A percentile compares a stretch with the other conserved stretches of the same genome.
These are phyloP conservation scores for Metellina segmentata DNA, from an alignment of 2,888 invertebrate species.

Conservation along the genomic window DNA sequence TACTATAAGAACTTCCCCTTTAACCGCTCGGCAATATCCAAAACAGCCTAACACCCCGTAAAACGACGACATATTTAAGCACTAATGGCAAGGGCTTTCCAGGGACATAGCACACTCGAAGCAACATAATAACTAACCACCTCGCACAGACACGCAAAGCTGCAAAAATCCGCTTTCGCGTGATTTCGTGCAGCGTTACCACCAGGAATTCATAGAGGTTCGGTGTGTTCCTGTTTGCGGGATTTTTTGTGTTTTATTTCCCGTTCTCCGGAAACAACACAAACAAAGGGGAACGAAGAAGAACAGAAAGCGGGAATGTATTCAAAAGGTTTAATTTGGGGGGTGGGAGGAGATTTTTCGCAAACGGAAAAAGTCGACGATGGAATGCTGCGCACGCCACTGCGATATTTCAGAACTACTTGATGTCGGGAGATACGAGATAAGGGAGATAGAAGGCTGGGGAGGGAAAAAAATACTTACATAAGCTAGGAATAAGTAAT, in stretches of 20 bases:
- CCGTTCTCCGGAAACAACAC: not conserved
- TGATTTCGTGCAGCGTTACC: not conserved
- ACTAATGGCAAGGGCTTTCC: not conserved
- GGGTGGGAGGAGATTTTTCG: not conserved
- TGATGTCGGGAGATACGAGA: slow-evolving; percentile 35
- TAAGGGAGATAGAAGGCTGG: slow-evolving; percentile 16
- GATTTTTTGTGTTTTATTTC: not conserved
- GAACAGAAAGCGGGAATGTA: slow-evolving; percentile 13
- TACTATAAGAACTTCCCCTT: not conserved
- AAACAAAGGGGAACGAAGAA: slow-evolving; percentile 16
- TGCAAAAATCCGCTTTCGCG: not conserved
- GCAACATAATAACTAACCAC: not conserved
- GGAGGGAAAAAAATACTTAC: slow-evolving; percentile 21
- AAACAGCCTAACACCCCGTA: not conserved
- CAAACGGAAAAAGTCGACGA: slow-evolving; percentile 20
- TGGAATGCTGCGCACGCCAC: slow-evolving; percentile 55
- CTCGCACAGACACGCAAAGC: not conserved
- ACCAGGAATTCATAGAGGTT: not conserved
- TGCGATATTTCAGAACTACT: slow-evolving; percentile 27
- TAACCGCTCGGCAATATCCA: not conserved
- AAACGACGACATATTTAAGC: not conserved
- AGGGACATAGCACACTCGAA: not conserved
- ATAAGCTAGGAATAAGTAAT: slow-evolving; percentile 64
- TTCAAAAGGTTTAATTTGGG: slow-evolving; percentile 51
- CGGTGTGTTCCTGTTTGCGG: not conserved